Evolutionary conservation across 2,797 vertebrate species (phyloP), one percentile per base, ranked within the genome.

Genomic region (Brachymystax lenok): DNA sequence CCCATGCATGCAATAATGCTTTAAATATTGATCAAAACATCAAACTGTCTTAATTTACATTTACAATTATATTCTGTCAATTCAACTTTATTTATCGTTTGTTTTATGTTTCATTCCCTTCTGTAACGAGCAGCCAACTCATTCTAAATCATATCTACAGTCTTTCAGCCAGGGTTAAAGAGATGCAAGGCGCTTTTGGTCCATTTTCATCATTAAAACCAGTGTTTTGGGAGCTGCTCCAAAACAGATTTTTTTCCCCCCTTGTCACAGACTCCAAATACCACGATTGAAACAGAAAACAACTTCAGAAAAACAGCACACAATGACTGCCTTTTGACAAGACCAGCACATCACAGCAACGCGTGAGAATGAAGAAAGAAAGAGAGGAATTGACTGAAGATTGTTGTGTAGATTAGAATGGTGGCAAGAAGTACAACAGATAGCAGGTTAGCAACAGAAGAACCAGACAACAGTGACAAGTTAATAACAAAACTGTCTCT

Each of bases 251-350:
- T 17, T 7, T 35, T 35, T n/a, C 4, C 14, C 54, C 54, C 13
- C 33, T 33, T 59, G n/a, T 59, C 54, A 59, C 19, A 59, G 54
- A 19, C 54, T n/a, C 54, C 54, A 19, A 59, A 59, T 16, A n/a
- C 17, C 54, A 17, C 17, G 7, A n/a, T 6, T 7, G 16, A 59
- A 59, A 59, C 54, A 59, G n/a, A 19, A 40, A 40, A 40, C 40
- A 40, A 8, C 40, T 40, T 40, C 40, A 40, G 40, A 40, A 40
- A 40, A 40, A 10, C 40, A 40, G 40, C 40, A 40, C 40, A 40
- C n/a, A 19, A 59, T 59, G 54, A 85, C 28, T 54, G 71, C 78
- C 46, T 86, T 84, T 80, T 83, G 80, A 80, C 81, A 74, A 80
- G 79, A 83, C 76, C 76, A 82, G 76, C 78, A 64, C 21, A 64